phyloP scores from a whole-genome alignment of 2,888 invertebrate species.

The Dioctria rufipes region DNA sequence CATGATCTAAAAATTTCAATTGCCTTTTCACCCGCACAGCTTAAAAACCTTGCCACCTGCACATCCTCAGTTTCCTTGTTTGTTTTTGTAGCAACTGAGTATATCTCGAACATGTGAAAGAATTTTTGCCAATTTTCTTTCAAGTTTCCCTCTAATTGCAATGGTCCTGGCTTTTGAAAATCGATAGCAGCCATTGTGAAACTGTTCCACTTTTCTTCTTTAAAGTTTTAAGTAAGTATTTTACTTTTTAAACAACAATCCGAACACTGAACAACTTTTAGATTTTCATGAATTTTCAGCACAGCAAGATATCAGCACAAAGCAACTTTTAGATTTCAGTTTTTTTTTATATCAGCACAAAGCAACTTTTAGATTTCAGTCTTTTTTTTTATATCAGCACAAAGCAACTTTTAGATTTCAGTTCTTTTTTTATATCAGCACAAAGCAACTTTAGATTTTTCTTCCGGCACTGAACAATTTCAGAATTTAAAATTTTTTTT shows the following conservation, averaged over 20 bases:
- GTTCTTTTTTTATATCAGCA: too few species aligned
- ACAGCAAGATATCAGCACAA: too few species aligned
- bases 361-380: too few species aligned
- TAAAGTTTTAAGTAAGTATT: not conserved
- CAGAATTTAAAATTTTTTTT: not conserved
- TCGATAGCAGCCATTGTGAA: not conserved
- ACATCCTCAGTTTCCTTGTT: slow-evolving; percentile 28
- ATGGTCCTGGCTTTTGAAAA: slow-evolving; percentile 47
- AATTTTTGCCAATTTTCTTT: slow-evolving; percentile 54
- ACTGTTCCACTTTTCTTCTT: not conserved
- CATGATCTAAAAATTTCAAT: slow-evolving; percentile 52
- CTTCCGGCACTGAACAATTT: not conserved
- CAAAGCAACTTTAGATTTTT: not conserved
- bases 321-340: not conserved
- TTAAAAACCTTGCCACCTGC: slow-evolving; percentile 49
- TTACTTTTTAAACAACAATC: not conserved
- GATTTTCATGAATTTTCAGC: not conserved
- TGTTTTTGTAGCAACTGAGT: slow-evolving; percentile 44
- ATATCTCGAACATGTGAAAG: slow-evolving; percentile 38
- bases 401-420: not conserved
- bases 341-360: not conserved
- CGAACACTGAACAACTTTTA: not conserved
- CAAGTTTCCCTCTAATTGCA: slow-evolving; percentile 39
- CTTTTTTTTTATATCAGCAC: not conserved
- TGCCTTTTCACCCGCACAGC: slow-evolving; percentile 50